These are phyloP conservation scores for Magallana gigas DNA, from an alignment of 1,140 invertebrate species.

Conservation along the genomic window DNA sequence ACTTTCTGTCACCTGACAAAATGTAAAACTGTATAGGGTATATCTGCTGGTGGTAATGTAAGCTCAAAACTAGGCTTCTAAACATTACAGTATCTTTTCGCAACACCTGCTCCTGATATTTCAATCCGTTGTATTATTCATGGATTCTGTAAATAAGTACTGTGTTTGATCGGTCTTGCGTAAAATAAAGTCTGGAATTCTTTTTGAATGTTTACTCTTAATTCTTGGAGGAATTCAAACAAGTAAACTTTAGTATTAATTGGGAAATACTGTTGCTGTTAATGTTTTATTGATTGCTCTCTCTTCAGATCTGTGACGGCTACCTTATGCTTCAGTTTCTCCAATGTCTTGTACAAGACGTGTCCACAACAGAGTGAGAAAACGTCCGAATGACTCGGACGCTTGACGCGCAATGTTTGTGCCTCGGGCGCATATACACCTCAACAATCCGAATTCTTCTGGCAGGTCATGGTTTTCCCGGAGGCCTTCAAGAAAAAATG, in stretches of 20 bases:
- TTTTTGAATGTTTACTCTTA: neutral
- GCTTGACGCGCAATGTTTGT: slow-evolving; percentile 59
- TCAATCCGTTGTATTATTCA: neutral
- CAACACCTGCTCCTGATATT: neutral
- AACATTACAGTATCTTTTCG: neutral
- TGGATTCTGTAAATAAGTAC: neutral
- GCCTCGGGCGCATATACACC: slow-evolving; percentile 62
- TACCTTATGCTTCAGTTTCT: neutral
- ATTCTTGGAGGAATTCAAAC: neutral
- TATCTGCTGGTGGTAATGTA: too few species aligned
- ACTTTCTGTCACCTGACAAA: neutral
- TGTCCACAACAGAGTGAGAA: slow-evolving; percentile 10
- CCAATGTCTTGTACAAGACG: neutral
- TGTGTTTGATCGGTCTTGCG: neutral
- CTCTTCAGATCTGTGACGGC: neutral
- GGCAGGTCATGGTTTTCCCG: slow-evolving; percentile 41
- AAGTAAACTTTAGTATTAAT: neutral
- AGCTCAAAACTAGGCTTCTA: too few species aligned
- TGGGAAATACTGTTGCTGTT: neutral
- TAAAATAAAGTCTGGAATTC: neutral
- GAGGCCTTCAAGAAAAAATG: slow-evolving; percentile 38
- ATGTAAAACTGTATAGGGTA: neutral
- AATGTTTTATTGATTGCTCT: neutral
- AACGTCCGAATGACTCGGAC: slow-evolving; percentile 46
- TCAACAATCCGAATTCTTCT: slow-evolving; percentile 48